These are phyloP conservation scores for Meiosimyza decipiens DNA, from an alignment of 2,888 invertebrate species.

Conservation along the genomic window DNA sequence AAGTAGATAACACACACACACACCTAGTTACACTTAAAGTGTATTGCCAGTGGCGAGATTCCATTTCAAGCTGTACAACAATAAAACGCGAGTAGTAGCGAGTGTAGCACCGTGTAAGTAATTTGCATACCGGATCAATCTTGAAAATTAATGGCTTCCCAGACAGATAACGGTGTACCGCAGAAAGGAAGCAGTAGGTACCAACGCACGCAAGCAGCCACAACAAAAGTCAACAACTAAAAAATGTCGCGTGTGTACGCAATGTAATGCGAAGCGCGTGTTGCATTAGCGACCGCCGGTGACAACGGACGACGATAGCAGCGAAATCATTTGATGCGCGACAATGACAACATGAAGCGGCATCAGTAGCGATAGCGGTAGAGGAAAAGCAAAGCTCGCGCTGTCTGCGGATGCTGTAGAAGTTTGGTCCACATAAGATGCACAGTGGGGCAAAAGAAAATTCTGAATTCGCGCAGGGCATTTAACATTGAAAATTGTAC, in stretches of 20 bases:
- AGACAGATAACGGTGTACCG: conserved; percentile 61
- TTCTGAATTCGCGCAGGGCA: too few relatives aligned
- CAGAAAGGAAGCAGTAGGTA: conserved; percentile 41
- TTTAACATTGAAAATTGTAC: too few relatives aligned
- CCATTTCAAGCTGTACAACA: too few relatives aligned
- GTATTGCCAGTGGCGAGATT: neutral
- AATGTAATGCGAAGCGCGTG: neutral
- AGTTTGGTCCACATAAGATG: too few relatives aligned
- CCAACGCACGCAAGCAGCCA: conserved; percentile 1
- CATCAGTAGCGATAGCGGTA: conserved; percentile 11
- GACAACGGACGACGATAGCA: neutral
- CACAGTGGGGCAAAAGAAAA: too few relatives aligned
- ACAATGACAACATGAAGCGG: neutral
- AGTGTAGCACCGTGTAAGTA: conserved; percentile 53
- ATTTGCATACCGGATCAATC: conserved; percentile 65
- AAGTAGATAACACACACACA: conserved; percentile 11
- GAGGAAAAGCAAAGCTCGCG: neutral
- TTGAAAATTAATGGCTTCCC: conserved; percentile 64
- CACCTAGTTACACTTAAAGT: neutral
- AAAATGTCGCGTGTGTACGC: conserved; percentile 13
- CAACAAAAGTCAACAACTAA: neutral
- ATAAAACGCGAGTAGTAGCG: neutral
- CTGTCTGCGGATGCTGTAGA: neutral
- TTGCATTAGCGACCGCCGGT: neutral
- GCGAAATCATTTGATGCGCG: neutral